Percentiles rank a stretch among this genome's conserved stretches.
Evolutionary conservation across 2,113 vertebrate genomes (phyloP).

Genomic region (Malurus elegans): DNA sequence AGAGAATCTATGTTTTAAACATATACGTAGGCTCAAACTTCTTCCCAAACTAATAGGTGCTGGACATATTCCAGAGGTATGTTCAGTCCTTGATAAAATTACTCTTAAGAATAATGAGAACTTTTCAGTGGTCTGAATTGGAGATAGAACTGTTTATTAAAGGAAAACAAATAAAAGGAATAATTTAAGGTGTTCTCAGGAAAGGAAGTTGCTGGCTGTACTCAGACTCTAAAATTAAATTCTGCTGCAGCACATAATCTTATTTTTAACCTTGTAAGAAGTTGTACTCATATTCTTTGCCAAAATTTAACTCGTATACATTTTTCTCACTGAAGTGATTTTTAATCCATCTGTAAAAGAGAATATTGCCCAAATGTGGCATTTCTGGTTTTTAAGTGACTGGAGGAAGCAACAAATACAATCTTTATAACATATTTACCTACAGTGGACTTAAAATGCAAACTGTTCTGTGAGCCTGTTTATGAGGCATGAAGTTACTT

Average conservation of each 20-base stretch:
- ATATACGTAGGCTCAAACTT: background rate
- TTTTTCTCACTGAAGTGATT: background rate
- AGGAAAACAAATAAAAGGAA: background rate
- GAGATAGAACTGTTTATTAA: background rate
- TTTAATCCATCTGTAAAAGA: background rate
- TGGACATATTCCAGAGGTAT: background rate
- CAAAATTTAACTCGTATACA: background rate
- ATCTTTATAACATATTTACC: background rate
- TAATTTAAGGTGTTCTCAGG: background rate
- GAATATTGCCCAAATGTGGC: background rate
- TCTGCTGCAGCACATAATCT: background rate
- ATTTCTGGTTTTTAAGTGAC: background rate
- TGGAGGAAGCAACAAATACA: background rate
- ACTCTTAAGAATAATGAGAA: background rate
- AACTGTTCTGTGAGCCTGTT: conserved; percentile 14
- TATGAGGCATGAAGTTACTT: conserved; percentile 55
- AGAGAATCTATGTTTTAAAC: background rate
- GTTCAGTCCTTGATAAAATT: background rate
- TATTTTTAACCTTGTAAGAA: background rate
- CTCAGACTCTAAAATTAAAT: background rate
- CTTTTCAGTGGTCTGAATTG: background rate
- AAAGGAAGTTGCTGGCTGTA: background rate
- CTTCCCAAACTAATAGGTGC: background rate
- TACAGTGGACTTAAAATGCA: background rate
- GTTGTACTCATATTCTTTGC: background rate